Percentiles rank a stretch among this genome's conserved stretches.
These are phyloP conservation scores for Ciona savignyi DNA, from an alignment of 23 tunicate species.

Conservation along the genomic window DNA sequence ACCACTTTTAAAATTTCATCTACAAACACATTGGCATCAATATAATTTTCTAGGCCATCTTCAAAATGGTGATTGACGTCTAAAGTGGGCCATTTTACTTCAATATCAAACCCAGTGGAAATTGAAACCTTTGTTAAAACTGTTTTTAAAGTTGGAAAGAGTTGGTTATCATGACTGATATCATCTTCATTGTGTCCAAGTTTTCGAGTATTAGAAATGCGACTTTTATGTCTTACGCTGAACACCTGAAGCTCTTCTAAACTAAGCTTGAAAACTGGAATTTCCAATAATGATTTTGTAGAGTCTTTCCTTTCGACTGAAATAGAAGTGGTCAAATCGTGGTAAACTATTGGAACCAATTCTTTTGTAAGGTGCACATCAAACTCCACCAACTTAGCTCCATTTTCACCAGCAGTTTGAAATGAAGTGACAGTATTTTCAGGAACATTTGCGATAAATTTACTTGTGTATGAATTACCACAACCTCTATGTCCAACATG, in stretches of 20 bases:
- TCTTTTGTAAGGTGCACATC: conserved; percentile 94
- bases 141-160: conserved; percentile 66
- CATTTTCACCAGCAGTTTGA: conserved; percentile 21
- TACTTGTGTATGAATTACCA: conserved; percentile 83
- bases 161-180: conserved; percentile 1
- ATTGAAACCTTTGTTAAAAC: conserved; percentile 32
- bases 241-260: background rate
- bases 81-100: conserved; percentile 69
- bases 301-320: background rate
- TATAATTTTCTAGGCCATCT: conserved; percentile 41
- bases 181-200: background rate
- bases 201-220: background rate
- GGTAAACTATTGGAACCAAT: conserved; percentile 82
- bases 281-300: background rate
- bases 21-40: conserved; percentile 71
- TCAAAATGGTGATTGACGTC: conserved; percentile 30
- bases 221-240: background rate
- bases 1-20: conserved; percentile 62
- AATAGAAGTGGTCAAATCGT: conserved; percentile 71
- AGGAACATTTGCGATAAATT: conserved; percentile 38
- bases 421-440: conserved; percentile 83
- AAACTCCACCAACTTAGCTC: conserved; percentile 79
- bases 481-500: conserved; percentile 81
- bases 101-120: conserved; percentile 72
- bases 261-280: background rate